These are phyloP conservation scores for Drosophila antonietae DNA, from an alignment of 2,888 invertebrate genomes.

Conservation along the genomic window DNA sequence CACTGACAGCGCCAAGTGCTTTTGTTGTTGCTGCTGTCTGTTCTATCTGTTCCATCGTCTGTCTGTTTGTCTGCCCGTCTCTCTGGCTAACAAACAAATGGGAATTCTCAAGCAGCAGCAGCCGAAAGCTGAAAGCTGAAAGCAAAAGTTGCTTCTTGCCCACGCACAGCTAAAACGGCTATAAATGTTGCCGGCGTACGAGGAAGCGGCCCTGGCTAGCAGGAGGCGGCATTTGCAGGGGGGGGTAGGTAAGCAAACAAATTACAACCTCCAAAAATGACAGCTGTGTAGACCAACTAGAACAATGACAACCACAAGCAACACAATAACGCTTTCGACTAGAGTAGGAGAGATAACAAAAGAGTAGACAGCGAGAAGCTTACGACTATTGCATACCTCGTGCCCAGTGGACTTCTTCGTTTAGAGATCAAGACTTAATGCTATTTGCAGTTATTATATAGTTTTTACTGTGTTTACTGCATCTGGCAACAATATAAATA, in stretches of 20 bases:
- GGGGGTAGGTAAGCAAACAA: conserved; percentile 61
- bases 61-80: not conserved
- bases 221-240: conserved; percentile 6
- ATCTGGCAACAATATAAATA: not conserved
- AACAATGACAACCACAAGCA: conserved; percentile 60
- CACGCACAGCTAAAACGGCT: conserved; percentile 62
- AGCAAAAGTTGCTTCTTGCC: conserved; percentile 62
- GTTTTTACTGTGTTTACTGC: not conserved
- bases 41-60: not conserved
- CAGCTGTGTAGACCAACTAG: conserved; percentile 67
- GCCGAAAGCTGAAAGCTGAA: conserved; percentile 69
- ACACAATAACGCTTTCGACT: conserved; percentile 45
- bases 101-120: conserved; percentile 68
- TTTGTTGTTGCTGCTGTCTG: conserved; percentile 46
- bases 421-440: not conserved
- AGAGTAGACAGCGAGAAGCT: not conserved
- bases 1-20: conserved; percentile 69
- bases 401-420: not conserved
- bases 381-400: conserved; percentile 26
- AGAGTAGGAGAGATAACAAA: conserved; percentile 10
- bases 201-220: not conserved
- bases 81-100: conserved; percentile 54
- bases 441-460: not conserved
- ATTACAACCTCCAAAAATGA: conserved; percentile 73
- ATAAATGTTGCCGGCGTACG: conserved; percentile 18